Evolutionary conservation across 2,888 invertebrate species (phyloP).

Genomic region (Pollenia labialis): DNA sequence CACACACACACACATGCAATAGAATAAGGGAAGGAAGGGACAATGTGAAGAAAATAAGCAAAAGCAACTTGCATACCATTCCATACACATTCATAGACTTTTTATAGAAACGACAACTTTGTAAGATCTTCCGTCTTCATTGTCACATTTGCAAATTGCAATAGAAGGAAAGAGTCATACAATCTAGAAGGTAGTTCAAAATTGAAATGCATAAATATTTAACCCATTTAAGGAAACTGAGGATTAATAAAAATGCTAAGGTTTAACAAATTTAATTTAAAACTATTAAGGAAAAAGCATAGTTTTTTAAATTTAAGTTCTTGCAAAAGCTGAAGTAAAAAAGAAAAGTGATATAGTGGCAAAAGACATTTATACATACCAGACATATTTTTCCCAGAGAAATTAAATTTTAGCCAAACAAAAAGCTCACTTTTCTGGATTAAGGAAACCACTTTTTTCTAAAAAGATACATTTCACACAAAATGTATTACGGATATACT

Average conservation of each 20-base stretch:
- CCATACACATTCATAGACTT: conserved; percentile 17
- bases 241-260: background rate
- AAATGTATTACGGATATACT: too few relatives aligned
- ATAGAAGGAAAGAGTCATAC: conserved; percentile 34
- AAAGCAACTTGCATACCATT: background rate
- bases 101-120: conserved; percentile 43
- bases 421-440: too few relatives aligned
- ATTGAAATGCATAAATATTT: conserved; percentile 69
- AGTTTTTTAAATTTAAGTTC: too few relatives aligned
- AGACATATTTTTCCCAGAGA: too few relatives aligned
- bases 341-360: too few relatives aligned
- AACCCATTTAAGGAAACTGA: conserved; percentile 18
- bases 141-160: conserved; percentile 69
- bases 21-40: background rate
- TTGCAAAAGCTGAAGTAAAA: too few relatives aligned
- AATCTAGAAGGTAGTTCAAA: conserved; percentile 47
- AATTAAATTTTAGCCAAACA: too few relatives aligned
- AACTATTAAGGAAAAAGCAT: too few relatives aligned
- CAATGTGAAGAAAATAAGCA: background rate
- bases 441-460: too few relatives aligned
- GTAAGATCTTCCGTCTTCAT: conserved; percentile 59
- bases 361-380: too few relatives aligned
- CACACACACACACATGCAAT: background rate
- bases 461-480: too few relatives aligned
- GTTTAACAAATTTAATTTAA: background rate